phyloP scores from a whole-genome alignment of 2,797 vertebrate species.

The Gymnothorax javanicus region DNA sequence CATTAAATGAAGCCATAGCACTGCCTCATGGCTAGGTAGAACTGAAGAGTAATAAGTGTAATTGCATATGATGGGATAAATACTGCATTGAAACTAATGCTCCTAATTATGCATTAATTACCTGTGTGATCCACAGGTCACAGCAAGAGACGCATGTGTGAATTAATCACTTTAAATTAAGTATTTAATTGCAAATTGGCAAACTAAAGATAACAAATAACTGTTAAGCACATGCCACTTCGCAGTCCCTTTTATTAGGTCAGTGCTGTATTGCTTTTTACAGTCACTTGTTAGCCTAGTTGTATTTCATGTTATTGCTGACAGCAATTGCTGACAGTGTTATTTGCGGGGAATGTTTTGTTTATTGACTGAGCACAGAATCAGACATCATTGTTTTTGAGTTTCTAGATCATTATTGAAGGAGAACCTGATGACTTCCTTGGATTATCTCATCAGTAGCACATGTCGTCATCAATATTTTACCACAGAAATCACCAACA shows the following conservation, averaged over 20 bases:
- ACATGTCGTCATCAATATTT: not conserved
- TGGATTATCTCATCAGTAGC: not conserved
- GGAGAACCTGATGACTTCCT: not conserved
- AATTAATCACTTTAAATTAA: slow-evolving; percentile 4
- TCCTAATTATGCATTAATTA: not conserved
- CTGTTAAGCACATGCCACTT: not conserved
- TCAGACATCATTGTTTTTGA: not conserved
- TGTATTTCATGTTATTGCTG: not conserved
- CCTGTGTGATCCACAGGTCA: not conserved
- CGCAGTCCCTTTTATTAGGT: not conserved
- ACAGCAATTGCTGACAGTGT: not conserved
- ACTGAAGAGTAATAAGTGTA: not conserved
- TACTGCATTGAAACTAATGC: not conserved
- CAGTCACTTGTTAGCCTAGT: not conserved
- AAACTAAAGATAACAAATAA: slow-evolving; percentile 2
- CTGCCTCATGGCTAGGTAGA: not conserved
- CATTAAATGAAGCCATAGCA: not conserved
- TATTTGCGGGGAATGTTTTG: not conserved
- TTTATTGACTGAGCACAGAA: not conserved
- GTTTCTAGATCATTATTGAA: not conserved
- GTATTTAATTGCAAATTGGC: not conserved
- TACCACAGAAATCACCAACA: not conserved
- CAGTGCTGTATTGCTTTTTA: not conserved
- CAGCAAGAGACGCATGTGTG: not conserved
- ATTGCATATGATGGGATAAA: not conserved